phyloP scores from a whole-genome alignment of 2,113 vertebrate species.

The Bubo blakistoni region DNA sequence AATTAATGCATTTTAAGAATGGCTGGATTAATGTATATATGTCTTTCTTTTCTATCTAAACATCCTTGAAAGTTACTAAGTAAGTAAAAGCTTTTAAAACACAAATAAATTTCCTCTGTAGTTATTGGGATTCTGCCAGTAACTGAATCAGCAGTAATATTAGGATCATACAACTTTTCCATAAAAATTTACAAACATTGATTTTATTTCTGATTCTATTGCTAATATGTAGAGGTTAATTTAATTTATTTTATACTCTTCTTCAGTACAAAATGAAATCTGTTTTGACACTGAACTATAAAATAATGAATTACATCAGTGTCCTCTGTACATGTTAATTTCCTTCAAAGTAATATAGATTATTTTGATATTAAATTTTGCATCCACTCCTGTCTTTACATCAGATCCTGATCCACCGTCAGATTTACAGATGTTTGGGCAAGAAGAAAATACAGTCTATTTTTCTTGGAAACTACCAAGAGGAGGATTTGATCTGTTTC shows the following conservation, averaged over 20 bases:
- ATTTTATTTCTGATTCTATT: not conserved
- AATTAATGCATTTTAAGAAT: not conserved
- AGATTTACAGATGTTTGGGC: slow-evolving; percentile 75
- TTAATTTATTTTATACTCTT: not conserved
- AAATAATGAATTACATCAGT: not conserved
- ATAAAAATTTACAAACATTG: not conserved
- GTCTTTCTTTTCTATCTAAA: not conserved
- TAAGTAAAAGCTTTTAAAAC: not conserved
- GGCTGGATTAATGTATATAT: not conserved
- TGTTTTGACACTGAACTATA: not conserved
- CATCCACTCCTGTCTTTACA: not conserved
- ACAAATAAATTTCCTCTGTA: not conserved
- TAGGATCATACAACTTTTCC: not conserved
- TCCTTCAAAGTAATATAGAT: not conserved
- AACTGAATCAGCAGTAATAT: not conserved
- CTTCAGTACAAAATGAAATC: not conserved
- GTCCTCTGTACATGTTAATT: not conserved
- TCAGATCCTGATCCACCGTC: slow-evolving; percentile 79
- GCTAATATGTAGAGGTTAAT: not conserved
- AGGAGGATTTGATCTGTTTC: slow-evolving; percentile 80
- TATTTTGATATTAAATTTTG: not conserved
- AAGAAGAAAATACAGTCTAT: slow-evolving; percentile 74
- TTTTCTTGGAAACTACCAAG: slow-evolving; percentile 79
- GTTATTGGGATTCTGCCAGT: not conserved
- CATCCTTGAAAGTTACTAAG: not conserved